phyloP scores from a whole-genome alignment of 1,140 invertebrate genomes.

The Proales similis region DNA sequence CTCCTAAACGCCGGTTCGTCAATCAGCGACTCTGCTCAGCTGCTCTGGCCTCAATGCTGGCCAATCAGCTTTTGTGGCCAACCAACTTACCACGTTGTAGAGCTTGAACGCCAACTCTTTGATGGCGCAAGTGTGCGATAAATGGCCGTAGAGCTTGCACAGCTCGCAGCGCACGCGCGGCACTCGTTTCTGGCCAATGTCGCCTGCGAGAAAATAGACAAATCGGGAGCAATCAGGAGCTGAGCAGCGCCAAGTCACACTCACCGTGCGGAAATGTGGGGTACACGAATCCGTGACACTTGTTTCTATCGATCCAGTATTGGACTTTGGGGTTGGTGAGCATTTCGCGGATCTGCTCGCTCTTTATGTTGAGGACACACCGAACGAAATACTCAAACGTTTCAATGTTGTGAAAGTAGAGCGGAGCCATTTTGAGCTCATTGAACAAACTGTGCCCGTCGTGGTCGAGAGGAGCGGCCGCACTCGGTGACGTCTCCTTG shows the following conservation, averaged over 20 bases:
- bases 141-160: conserved; percentile 35
- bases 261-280: conserved; percentile 20
- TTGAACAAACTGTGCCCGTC: too few relatives aligned
- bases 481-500: too few relatives aligned
- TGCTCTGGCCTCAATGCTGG: too few relatives aligned
- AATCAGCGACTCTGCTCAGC: too few relatives aligned
- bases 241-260: too few relatives aligned
- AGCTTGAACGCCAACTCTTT: conserved; percentile 34
- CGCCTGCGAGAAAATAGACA: too few relatives aligned
- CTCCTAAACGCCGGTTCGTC: conserved; percentile 3
- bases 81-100: conserved; percentile 37
- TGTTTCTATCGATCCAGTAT: conserved; percentile 29
- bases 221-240: too few relatives aligned
- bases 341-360: conserved; percentile 11
- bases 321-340: conserved; percentile 29
- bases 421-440: conserved; percentile 15
- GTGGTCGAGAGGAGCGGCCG: too few relatives aligned
- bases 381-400: conserved; percentile 33
- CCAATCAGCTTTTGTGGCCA: not conserved
- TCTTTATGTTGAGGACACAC: conserved; percentile 8
- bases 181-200: conserved; percentile 12
- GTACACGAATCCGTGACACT: conserved; percentile 28
- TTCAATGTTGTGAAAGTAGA: conserved; percentile 14
- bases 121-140: conserved; percentile 34
- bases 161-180: conserved; percentile 7